These are phyloP conservation scores for Cheilosia variabilis DNA, from an alignment of 2,888 invertebrate species.

Conservation along the genomic window DNA sequence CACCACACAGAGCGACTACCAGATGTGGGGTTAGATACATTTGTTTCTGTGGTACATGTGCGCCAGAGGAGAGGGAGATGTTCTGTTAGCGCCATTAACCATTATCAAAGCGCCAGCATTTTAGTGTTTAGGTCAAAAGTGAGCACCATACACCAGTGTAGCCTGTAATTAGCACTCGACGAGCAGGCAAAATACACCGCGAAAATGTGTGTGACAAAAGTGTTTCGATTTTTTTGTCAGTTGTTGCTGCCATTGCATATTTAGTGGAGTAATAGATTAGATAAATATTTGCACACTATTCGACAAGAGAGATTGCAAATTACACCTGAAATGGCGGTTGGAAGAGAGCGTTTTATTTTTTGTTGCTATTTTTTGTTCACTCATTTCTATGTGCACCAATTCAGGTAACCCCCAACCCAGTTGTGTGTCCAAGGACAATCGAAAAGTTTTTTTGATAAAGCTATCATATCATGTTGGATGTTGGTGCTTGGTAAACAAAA, in stretches of 20 bases:
- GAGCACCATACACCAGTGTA: conserved; percentile 5
- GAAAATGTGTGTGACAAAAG: not conserved
- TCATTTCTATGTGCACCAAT: conserved; percentile 3
- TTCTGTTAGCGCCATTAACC: conserved; percentile 59
- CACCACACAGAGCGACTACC: not conserved
- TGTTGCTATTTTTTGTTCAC: conserved; percentile 12
- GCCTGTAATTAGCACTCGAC: conserved; percentile 50
- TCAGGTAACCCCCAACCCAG: not conserved
- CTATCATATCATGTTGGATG: conserved; percentile 32
- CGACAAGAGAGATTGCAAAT: conserved; percentile 18
- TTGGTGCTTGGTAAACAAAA: conserved; percentile 24
- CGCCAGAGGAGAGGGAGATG: not conserved
- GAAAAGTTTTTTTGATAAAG: conserved; percentile 1
- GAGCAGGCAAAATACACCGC: conserved; percentile 1
- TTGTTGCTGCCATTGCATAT: conserved; percentile 32
- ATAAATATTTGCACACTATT: conserved; percentile 32
- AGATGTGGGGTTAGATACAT: conserved; percentile 37
- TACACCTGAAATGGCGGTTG: conserved; percentile 42
- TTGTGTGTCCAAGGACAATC: conserved; percentile 47
- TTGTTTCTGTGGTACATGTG: not conserved
- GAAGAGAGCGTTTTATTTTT: conserved; percentile 1
- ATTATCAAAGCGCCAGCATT: conserved; percentile 46
- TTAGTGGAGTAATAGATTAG: conserved; percentile 46
- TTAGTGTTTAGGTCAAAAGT: conserved; percentile 47
- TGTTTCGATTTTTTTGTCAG: conserved; percentile 1